Evolutionary conservation across 2,888 invertebrate genomes (phyloP).

Genomic region (Drosophila greeni): DNA sequence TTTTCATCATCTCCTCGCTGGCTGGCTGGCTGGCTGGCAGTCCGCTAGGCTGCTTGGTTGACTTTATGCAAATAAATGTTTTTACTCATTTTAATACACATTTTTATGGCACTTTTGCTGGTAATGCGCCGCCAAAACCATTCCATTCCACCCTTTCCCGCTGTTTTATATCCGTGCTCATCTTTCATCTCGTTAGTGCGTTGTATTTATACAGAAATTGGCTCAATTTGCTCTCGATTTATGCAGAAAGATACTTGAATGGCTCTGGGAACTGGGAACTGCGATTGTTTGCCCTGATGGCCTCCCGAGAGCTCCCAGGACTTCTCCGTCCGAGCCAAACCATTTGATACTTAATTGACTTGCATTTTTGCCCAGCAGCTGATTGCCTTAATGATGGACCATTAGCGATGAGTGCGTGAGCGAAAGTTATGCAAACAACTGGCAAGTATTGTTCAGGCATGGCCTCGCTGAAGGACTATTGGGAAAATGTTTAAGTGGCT

Average conservation of each 20-base stretch:
- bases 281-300: constrained; percentile 67
- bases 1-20: constrained; percentile 21
- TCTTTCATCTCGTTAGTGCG: constrained; percentile 65
- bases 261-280: constrained; percentile 27
- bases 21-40: constrained; percentile 13
- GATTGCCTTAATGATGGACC: constrained; percentile 51
- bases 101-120: constrained; percentile 71
- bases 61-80: constrained; percentile 74
- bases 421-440: constrained; percentile 16
- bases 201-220: constrained; percentile 70
- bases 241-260: constrained; percentile 68
- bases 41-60: constrained; percentile 39
- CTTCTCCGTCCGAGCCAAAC: too few relatives aligned
- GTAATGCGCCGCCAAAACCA: constrained; percentile 51
- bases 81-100: constrained; percentile 74
- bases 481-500: neutral
- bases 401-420: constrained; percentile 42
- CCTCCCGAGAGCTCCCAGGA: constrained; percentile 32
- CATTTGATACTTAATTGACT: constrained; percentile 76
- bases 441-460: constrained; percentile 2
- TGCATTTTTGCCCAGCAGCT: constrained; percentile 57
- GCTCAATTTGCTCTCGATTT: constrained; percentile 74
- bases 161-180: constrained; percentile 26
- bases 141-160: neutral
- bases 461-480: constrained; percentile 6